Evolutionary conservation across 2,113 vertebrate genomes (phyloP).

Genomic region (Parotia lawesii): DNA sequence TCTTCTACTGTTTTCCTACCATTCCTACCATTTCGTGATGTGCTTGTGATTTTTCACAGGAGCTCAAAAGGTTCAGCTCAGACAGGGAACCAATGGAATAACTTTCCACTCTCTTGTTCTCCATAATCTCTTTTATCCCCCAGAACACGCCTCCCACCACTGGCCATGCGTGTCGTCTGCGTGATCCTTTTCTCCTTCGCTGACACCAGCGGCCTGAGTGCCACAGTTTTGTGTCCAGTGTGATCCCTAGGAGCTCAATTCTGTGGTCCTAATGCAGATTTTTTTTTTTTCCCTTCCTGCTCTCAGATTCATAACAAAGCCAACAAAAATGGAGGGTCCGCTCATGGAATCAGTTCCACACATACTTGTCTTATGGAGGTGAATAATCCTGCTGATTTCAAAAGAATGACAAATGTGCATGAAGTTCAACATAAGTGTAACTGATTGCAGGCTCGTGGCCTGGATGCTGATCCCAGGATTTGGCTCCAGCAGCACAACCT

Average conservation of each 20-base stretch:
- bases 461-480: conserved; percentile 59
- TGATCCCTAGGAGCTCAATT: not conserved
- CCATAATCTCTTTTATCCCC: not conserved
- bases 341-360: conserved; percentile 28
- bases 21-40: conserved; percentile 4
- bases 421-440: conserved; percentile 63
- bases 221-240: not conserved
- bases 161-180: not conserved
- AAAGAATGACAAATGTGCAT: conserved; percentile 63
- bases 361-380: conserved; percentile 44
- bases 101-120: not conserved
- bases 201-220: not conserved
- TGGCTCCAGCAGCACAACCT: conserved; percentile 48
- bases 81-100: not conserved
- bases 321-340: conserved; percentile 8
- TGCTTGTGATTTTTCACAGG: conserved; percentile 35
- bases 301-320: not conserved
- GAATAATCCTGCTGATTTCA: conserved; percentile 54
- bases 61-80: conserved; percentile 16
- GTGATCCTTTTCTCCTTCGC: not conserved
- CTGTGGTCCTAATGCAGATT: not conserved
- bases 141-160: not conserved
- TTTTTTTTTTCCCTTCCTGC: not conserved
- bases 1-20: not conserved
- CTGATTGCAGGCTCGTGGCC: conserved; percentile 63